These are phyloP conservation scores for Saturnia japonica DNA, from an alignment of 2,888 invertebrate species.

Conservation along the genomic window DNA sequence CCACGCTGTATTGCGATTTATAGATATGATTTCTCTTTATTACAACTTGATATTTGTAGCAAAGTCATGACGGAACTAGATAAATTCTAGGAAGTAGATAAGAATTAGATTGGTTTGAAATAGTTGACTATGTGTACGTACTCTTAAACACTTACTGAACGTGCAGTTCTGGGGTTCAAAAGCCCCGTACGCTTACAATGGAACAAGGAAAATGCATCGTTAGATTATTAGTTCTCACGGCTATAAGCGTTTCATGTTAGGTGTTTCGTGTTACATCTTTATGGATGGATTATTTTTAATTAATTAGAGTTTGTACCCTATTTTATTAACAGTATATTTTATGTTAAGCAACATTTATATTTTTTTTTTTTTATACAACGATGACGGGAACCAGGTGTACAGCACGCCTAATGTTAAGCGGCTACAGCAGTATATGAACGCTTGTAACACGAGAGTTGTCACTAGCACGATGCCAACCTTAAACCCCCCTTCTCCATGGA, in stretches of 20 bases:
- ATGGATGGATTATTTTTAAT: neutral
- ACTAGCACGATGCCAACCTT: no score
- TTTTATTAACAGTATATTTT: neutral
- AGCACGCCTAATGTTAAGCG: no score
- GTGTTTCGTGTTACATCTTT: neutral
- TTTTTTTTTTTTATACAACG: no score
- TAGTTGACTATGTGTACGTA: slow-evolving; percentile 4
- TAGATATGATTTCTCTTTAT: slow-evolving; percentile 12
- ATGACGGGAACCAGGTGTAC: no score
- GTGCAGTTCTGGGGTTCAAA: slow-evolving; percentile 23
- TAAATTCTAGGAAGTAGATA: slow-evolving; percentile 16
- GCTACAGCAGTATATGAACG: no score
- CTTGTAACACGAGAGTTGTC: no score
- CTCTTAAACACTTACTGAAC: slow-evolving; percentile 14
- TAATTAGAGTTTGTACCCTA: neutral
- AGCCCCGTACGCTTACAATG: slow-evolving; percentile 23
- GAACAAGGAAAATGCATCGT: slow-evolving; percentile 27
- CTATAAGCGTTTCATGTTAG: slow-evolving; percentile 2
- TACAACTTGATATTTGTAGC: slow-evolving; percentile 4
- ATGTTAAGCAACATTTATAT: neutral
- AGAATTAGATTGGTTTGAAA: slow-evolving; percentile 9
- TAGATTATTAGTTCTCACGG: slow-evolving; percentile 22
- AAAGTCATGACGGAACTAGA: slow-evolving; percentile 15
- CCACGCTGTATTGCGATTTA: neutral
- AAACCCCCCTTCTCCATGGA: no score